Evolutionary conservation across 1,140 invertebrate species (phyloP).

Genomic region (Leptoteleia sp.): DNA sequence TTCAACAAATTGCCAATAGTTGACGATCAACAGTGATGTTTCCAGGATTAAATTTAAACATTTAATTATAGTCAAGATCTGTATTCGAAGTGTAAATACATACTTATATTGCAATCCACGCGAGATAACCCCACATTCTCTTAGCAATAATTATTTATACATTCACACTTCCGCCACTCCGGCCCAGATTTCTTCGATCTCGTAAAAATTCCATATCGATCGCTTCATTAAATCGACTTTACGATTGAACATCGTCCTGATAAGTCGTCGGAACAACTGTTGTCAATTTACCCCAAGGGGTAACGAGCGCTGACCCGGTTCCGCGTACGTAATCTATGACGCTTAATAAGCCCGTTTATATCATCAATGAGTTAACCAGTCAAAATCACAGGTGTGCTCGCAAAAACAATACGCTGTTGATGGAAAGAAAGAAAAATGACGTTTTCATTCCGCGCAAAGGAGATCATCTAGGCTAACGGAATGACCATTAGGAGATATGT

Average conservation of each 20-base stretch:
- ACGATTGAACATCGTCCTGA: conserved; percentile 34
- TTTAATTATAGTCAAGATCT: no score
- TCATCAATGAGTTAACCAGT: conserved; percentile 17
- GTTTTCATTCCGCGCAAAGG: conserved; percentile 34
- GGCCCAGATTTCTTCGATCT: conserved; percentile 31
- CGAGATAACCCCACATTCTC: conserved; percentile 11
- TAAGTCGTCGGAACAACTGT: conserved; percentile 54
- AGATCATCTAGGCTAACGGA: conserved; percentile 34
- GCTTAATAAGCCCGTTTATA: conserved; percentile 43
- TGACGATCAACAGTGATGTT: no score
- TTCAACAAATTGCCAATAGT: no score
- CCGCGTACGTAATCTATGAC: conserved; percentile 29
- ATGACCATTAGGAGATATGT: background rate
- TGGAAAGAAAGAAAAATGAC: conserved; percentile 29
- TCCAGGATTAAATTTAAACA: no score
- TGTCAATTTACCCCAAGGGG: conserved; percentile 45
- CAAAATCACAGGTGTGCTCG: conserved; percentile 18
- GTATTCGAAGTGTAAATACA: no score
- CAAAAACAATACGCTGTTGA: no score
- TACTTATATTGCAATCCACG: no score
- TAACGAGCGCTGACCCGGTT: conserved; percentile 52
- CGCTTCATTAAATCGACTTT: conserved; percentile 57
- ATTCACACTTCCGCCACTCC: conserved; percentile 27
- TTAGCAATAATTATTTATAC: conserved; percentile 22
- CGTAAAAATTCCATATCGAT: conserved; percentile 37